These are phyloP conservation scores for crab-eating macaque (Macaca fascicularis) DNA, from an alignment of 2,113 vertebrate genomes.

Conservation along the genomic window DNA sequence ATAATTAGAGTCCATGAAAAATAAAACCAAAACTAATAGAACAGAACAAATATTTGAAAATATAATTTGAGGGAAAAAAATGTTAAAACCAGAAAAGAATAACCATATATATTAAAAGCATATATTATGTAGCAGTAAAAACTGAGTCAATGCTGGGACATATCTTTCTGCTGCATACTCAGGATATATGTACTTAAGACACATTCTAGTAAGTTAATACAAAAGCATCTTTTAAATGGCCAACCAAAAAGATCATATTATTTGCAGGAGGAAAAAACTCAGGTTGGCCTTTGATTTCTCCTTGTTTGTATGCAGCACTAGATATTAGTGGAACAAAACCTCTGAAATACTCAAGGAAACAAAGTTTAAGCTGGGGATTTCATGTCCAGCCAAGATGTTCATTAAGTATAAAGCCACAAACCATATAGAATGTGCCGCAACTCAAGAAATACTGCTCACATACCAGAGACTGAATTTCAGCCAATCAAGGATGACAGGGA, in stretches of 20 bases:
- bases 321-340: background rate
- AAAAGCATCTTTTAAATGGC: background rate
- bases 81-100: background rate
- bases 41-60: background rate
- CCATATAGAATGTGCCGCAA: background rate
- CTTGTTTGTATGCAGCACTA: background rate
- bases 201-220: background rate
- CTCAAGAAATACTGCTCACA: background rate
- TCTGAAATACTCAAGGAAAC: background rate
- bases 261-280: background rate
- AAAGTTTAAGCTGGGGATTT: background rate
- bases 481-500: background rate
- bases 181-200: background rate
- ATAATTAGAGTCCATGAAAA: background rate
- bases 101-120: background rate
- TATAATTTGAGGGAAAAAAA: background rate
- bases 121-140: background rate
- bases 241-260: background rate
- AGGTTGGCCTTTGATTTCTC: background rate
- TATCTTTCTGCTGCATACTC: background rate
- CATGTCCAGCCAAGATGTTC: background rate
- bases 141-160: background rate
- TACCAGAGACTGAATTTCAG: background rate
- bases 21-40: background rate
- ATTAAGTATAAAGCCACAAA: background rate